Evolutionary conservation across 2,797 vertebrate genomes (phyloP), one percentile per base, ranked within the genome.

Genomic region (Glyptemys insculpta): DNA sequence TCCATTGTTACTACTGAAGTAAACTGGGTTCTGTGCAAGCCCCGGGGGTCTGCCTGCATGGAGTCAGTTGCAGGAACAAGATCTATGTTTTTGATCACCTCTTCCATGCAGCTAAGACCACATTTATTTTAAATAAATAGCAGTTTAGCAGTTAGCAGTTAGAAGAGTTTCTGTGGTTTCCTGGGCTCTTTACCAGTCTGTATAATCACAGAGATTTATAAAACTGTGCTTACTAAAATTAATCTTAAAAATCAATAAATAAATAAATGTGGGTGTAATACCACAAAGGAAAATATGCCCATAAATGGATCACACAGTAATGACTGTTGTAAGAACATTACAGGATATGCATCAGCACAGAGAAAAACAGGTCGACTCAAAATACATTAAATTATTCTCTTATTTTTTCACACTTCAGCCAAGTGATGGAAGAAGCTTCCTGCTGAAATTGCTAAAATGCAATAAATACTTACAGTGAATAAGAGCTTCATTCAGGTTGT

Each of bases 171-270:
- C 91, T 94, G 93, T 56, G 95, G 95, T 95, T 97, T 96, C 93
- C 90, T 91, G 52, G 95, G 68, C 54, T 94, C 56, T 94, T 80
- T 52, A 94, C 54, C 56, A 91, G 72, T 62, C 23, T 0, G 8
- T 84, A 94, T 89, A 94, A 96, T 92, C 87, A 92, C 41, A 87
- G 87, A 92, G 92, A 94, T 90, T 94, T 95, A 94, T 72, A 95
- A 96, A 94, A 92, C 29, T 62, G 54, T 12, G 50, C 88, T 94
- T 92, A 91, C 94, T 94, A 95, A 97, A 98, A 96, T 94, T 95
- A 90, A 97, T 95, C 88, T 74, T 62, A 84, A 74, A 72, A 76
- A 79, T 49, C 41, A 68, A 96, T 91, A 93, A 96, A 94, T 94
- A 93, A 95, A 96, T 97, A 96, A 96, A 76, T 68, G 68, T 76